A percentile compares a stretch with the other conserved stretches of the same genome.
Evolutionary conservation across 1,140 invertebrate genomes (phyloP).

Genomic region (Patella vulgata): DNA sequence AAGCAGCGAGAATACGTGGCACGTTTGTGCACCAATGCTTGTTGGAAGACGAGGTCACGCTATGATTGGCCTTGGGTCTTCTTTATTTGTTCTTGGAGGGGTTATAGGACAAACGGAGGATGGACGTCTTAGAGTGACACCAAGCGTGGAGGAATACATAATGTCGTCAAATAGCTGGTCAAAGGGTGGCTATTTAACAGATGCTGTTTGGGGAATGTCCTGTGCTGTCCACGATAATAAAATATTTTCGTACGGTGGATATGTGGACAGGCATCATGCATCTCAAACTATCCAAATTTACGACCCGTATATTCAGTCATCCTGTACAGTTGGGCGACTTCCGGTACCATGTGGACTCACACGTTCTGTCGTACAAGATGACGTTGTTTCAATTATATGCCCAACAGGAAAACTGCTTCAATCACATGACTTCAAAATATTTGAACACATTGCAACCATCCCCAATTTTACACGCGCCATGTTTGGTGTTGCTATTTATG

Average conservation of each 20-base stretch:
- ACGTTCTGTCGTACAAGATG: conserved; percentile 1
- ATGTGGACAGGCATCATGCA: conserved; percentile 26
- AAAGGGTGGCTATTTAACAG: conserved; percentile 29
- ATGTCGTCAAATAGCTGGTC: conserved; percentile 36
- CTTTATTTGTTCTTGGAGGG: conserved; percentile 42
- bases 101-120: conserved; percentile 26
- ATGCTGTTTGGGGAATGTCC: conserved; percentile 37
- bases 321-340: conserved; percentile 15
- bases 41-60: conserved; percentile 39
- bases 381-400: conserved; percentile 15
- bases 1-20: conserved; percentile 35
- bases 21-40: conserved; percentile 34
- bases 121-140: conserved; percentile 25
- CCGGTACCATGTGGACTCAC: conserved; percentile 22
- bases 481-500: conserved; percentile 16
- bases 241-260: conserved; percentile 44
- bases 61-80: conserved; percentile 33
- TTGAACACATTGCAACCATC: conserved; percentile 10
- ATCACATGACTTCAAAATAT: conserved; percentile 19
- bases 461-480: conserved; percentile 26
- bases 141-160: conserved; percentile 38
- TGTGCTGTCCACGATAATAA: conserved; percentile 30
- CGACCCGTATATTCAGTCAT: conserved; percentile 26
- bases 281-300: conserved; percentile 40
- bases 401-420: conserved; percentile 22